Evolutionary conservation across 2,113 vertebrate genomes (phyloP), one percentile per base, ranked within the genome.

Genomic region (Mormoops blainvillei): DNA sequence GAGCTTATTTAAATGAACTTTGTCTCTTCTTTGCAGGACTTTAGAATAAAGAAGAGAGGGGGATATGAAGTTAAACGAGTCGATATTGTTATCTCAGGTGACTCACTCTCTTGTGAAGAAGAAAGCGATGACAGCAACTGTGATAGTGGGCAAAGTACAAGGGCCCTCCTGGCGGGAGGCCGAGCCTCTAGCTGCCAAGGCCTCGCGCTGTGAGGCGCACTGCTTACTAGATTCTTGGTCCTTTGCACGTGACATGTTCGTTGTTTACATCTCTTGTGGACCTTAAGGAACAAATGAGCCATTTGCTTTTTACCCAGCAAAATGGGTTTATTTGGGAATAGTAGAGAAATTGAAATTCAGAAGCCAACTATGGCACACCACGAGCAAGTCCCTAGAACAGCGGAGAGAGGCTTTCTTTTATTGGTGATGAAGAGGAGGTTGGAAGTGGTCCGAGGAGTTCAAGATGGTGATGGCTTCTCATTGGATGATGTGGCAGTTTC

Each of bases 21-120:
- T 18, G 31, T 43, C 20, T 58, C 5, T 20, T 76, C 43, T 81
- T 43, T 80, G 54, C 5, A 58, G 73, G 33, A 80, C 63, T 90
- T 91, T 50, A 94, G 78, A 45, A 54, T 52, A 67, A 73, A 41
- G 26, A 70, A 50, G 28, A 77, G 71, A 63, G 20, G 45, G 19
- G 28, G 10, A 18, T 26, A 63, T 22, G 14, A 45, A 87, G 87
- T 56, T 52, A 33, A 61, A 52, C 9, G n/a, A 70, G 26, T 36
- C 31, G 18, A 36, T 31, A 36, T 73, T 87, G 52, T 56, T 87
- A 31, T 31, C 11, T 77, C 33, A 36, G 38, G 16, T 13, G 36
- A 68, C 28, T 67, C 31, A 10, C 18, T 81, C 11, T 89, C 63
- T 82, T 65, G 28, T 65, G 50, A 65, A 76, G 61, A 84, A 88